Base-by-base conservation (phyloP, 2,888 invertebrate genomes). In the Andrena bicolor region DNA sequence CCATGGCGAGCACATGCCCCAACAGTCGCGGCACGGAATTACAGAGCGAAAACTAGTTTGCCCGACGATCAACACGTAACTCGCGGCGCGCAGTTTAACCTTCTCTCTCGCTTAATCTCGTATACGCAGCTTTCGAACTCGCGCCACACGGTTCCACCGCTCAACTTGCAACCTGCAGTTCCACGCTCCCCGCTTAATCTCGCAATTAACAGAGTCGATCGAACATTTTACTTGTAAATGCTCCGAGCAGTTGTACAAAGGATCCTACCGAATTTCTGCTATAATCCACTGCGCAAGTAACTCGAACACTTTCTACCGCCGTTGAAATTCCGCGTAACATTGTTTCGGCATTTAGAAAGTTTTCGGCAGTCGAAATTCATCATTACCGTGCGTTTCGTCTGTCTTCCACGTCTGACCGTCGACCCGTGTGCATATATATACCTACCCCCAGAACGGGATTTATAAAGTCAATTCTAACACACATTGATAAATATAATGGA, bases 191-290 rank as follows among this genome's bases (percentile, higher is more conserved):
- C 28, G 51, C 41, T 78, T 78, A 76, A 76, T 68, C 75, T 60
- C 16, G 56, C 69, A 76, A 79, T 79, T 79, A 76, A 48, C 79
- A 13, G 76, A 79, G 68, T 79, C 76, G 35, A 79, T 79, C 76
- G 76, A 70, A 79, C 49, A 41, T 51, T 35, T 75, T 70, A 20
- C 49, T 51, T 51, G 69, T 13, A 35, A 49, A 60, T 20, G 5
- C 48, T 5, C 0, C 13, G 8, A 20, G 23, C 51, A 10, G 4
- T 16, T 5, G 23, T 2, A 5, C 6, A 5, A 65, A 41, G 16
- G 28, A n/a, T 1, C 23, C 32, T 51, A 48, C 16, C 30, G 49
- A 72, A 63, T 63, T 63, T 35, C 13, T 28, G n/a, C n/a, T 56
- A 35, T 35, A 20, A 56, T 56, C 41, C 26, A 56, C 23, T 13